Evolutionary conservation across 2,888 invertebrate species (phyloP).

Genomic region (Athalia circularis): DNA sequence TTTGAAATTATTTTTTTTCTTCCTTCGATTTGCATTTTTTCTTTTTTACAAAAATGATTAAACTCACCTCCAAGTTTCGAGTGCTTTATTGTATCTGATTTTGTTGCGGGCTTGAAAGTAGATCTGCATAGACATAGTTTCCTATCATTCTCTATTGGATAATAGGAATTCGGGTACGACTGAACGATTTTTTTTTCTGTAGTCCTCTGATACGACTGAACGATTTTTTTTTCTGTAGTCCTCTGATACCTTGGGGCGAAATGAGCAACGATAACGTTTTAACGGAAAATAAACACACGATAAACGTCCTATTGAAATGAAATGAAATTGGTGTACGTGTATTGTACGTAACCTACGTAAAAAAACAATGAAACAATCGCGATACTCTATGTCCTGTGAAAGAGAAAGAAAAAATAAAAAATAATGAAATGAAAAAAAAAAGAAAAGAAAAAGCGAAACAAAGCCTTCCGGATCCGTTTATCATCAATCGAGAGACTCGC

Average conservation of each 20-base stretch:
- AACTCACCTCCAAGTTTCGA: background rate
- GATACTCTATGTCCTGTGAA: background rate
- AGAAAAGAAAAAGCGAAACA: conserved; percentile 28
- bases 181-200: background rate
- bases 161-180: background rate
- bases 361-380: too few species aligned
- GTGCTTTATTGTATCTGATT: too few species aligned
- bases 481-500: conserved; percentile 27
- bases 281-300: conserved; percentile 34
- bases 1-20: background rate
- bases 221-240: background rate
- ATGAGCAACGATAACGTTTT: conserved; percentile 14
- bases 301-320: conserved; percentile 41
- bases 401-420: background rate
- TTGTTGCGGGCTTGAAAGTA: background rate
- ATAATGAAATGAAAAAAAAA: background rate
- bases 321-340: background rate
- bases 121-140: background rate
- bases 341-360: too few species aligned
- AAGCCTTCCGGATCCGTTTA: conserved; percentile 37
- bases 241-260: background rate
- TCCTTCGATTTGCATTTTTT: background rate
- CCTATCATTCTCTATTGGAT: background rate
- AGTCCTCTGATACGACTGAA: background rate
- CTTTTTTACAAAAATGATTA: background rate